Evolutionary conservation across 2,113 vertebrate species (phyloP).

Genomic region (Antechinus stuartii): DNA sequence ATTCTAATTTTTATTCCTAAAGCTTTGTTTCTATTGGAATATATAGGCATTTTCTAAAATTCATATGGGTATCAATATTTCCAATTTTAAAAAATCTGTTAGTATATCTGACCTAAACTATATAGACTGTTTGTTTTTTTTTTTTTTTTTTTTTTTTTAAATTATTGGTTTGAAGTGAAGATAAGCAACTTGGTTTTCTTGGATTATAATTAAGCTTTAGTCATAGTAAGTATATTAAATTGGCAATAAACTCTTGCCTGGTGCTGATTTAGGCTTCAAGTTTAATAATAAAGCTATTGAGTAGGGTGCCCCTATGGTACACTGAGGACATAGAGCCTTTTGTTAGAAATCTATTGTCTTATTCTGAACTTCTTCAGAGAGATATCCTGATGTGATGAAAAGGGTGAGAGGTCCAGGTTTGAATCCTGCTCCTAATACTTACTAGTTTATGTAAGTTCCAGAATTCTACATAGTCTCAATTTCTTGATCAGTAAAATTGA

Average conservation of each 20-base stretch:
- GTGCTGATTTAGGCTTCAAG: conserved; percentile 19
- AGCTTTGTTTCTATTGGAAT: neutral
- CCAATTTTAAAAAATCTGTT: neutral
- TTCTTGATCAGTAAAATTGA: neutral
- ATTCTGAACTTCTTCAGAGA: neutral
- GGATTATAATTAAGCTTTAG: conserved; percentile 33
- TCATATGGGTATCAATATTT: neutral
- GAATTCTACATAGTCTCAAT: neutral
- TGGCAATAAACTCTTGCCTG: conserved; percentile 10
- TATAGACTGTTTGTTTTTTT: conserved; percentile 3
- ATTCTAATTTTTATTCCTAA: neutral
- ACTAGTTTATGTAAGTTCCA: neutral
- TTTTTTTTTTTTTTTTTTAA: neutral
- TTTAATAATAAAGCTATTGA: conserved; percentile 3
- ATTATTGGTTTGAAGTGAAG: conserved; percentile 1
- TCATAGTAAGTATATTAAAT: neutral
- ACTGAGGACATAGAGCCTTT: neutral
- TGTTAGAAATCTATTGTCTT: neutral
- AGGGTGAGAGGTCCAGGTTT: neutral
- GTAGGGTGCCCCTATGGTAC: neutral
- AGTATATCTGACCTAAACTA: neutral
- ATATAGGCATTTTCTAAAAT: neutral
- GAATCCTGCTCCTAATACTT: neutral
- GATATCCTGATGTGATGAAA: neutral
- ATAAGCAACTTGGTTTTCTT: neutral